Evolutionary conservation across 1,140 invertebrate species (phyloP), one percentile per base, ranked within the genome.

Genomic region (Odontomachus brunneus): DNA sequence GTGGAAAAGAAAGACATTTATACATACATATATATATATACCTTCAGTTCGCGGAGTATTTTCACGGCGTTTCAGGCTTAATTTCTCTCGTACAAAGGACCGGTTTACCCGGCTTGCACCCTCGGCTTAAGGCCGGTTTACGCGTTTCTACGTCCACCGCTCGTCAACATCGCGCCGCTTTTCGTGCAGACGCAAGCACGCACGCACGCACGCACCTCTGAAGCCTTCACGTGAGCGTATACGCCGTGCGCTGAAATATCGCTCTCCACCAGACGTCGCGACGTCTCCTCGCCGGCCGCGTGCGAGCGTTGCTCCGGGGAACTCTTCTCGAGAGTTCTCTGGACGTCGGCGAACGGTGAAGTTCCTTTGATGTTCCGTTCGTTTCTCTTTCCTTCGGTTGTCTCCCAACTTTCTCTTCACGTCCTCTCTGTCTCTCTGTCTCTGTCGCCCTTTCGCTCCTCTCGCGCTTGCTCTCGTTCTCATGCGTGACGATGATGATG

Each of bases 21-120:
- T 76, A 82, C 48, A 48, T 78, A 73, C 72, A 57, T 57, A 1
- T 57, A 57, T 57, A n/a, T 57, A 57, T 66, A 26, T 24, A 24
- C n/a, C 3, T 14, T 24, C 17, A 7, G 9, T 44, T 11, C 53
- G 53, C 59, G 85, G 81, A 90, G 90, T 90, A 87, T 91, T 90
- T 89, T 89, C 84, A 83, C 76, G 85, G 85, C 90, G 88, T 92
- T 92, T 92, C 90, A 91, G 88, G 91, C 90, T 87, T 92, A 92
- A 92, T 92, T 92, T 92, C 90, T 86, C 82, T 63, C 73, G 74
- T 78, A 92, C 91, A 92, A 92, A 86, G 84, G 74, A 44, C 9
- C 38, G 59, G 33, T 22, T 59, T 51, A 66, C 66, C 26, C 44
- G 59, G 38, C 22, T 24, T 38, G 86, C 69, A 53, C 60, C 48